Evolutionary conservation across 1,140 invertebrate genomes (phyloP).

Genomic region (Drosophila pandora): DNA sequence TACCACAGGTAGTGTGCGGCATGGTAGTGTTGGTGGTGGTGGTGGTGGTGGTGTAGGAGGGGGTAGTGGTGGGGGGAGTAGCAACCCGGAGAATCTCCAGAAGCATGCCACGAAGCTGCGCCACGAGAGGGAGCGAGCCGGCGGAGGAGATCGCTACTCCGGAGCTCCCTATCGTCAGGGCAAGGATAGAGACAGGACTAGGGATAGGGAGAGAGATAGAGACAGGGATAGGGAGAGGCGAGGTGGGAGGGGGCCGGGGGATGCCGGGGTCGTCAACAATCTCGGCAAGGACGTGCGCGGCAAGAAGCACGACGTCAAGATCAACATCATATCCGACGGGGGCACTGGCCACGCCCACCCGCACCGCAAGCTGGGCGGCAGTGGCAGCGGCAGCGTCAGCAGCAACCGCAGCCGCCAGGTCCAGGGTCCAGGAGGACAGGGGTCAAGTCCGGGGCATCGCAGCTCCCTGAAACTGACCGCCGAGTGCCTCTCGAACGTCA

Average conservation of each 20-base stretch:
- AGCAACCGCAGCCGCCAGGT: slow-evolving; percentile 21
- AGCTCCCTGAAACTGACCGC: slow-evolving; percentile 43
- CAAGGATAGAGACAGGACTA: slow-evolving; percentile 5
- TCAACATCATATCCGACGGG: slow-evolving; percentile 79
- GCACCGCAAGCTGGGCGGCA: slow-evolving; percentile 34
- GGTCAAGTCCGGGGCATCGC: slow-evolving; percentile 2
- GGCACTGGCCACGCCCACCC: slow-evolving; percentile 34
- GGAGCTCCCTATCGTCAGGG: slow-evolving; percentile 57
- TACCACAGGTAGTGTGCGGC: slow-evolving; percentile 43
- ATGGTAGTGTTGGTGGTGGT: slow-evolving; percentile 13
- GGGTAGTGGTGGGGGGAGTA: not conserved
- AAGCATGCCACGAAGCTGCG: slow-evolving; percentile 16
- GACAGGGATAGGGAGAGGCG: slow-evolving; percentile 23
- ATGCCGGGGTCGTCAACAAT: slow-evolving; percentile 69
- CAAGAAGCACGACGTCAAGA: slow-evolving; percentile 79
- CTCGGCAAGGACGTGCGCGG: slow-evolving; percentile 68
- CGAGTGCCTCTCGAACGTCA: slow-evolving; percentile 73
- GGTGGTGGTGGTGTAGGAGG: no score
- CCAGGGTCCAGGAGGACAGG: not conserved
- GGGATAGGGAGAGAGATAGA: slow-evolving; percentile 4
- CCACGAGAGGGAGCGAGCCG: slow-evolving; percentile 34
- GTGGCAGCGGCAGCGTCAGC: slow-evolving; percentile 45
- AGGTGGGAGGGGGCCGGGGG: slow-evolving; percentile 56
- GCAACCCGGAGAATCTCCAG: not conserved
- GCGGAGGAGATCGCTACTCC: slow-evolving; percentile 49